Evolutionary conservation across 2,888 invertebrate genomes (phyloP).

Genomic region (Eumerus sabulonum): DNA sequence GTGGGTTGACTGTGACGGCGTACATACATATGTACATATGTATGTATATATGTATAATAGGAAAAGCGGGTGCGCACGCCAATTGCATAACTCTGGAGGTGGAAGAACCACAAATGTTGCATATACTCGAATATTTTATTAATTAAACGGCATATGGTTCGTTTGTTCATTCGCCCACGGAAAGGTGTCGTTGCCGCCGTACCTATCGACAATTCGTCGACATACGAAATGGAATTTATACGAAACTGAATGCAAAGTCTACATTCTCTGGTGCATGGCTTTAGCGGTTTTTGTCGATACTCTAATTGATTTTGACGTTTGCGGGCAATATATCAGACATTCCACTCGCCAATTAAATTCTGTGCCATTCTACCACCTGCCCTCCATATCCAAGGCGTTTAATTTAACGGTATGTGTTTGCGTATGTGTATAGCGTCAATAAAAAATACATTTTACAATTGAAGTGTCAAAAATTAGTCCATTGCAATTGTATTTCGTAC

Average conservation of each 20-base stretch:
- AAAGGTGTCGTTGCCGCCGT: constrained; percentile 61
- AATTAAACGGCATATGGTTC: constrained; percentile 57
- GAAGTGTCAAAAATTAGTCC: constrained; percentile 3
- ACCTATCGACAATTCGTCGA: constrained; percentile 44
- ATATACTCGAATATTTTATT: constrained; percentile 29
- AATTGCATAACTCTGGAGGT: constrained; percentile 37
- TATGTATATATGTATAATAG: background rate
- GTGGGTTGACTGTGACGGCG: constrained; percentile 30
- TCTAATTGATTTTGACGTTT: constrained; percentile 61
- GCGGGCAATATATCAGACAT: constrained; percentile 17
- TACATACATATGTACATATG: no score
- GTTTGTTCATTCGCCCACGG: constrained; percentile 47
- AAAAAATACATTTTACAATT: constrained; percentile 34
- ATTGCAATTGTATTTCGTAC: no score
- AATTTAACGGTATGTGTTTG: background rate
- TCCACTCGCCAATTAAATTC: no score
- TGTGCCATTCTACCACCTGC: constrained; percentile 10
- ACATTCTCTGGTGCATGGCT: no score
- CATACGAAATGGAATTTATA: background rate
- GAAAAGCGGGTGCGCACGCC: constrained; percentile 57
- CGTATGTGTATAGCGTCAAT: no score
- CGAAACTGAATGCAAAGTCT: no score
- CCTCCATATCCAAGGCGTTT: background rate
- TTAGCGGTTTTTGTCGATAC: constrained; percentile 30
- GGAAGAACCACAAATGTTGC: background rate